Conservation (phyloP, 2,797 vertebrate species). For the Microtus agrestis region DNA sequence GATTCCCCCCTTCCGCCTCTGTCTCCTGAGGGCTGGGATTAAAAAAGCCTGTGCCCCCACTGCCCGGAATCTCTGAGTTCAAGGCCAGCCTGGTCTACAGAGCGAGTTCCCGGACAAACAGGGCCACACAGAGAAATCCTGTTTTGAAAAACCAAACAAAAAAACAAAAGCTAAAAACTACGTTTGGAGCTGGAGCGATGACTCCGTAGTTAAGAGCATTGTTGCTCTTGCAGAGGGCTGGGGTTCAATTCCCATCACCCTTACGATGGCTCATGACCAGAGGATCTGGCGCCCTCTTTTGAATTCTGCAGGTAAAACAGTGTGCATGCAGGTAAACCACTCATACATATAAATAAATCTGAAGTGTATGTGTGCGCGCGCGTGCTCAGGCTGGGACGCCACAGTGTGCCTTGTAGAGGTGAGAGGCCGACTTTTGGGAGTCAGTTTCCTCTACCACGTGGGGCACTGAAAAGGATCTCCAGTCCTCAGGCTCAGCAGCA, state of each 20-base stretch:
- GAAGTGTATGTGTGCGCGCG: neutral
- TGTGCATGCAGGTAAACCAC: neutral
- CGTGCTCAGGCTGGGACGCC: no score
- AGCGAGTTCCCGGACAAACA: neutral
- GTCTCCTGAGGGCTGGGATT: neutral
- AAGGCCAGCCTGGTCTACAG: neutral
- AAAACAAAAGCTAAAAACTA: neutral
- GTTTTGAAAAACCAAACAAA: neutral
- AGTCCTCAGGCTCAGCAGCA: no score
- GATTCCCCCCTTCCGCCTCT: neutral
- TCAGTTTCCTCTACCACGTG: neutral
- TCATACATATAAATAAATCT: neutral
- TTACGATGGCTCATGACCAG: neutral
- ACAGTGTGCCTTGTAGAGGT: neutral
- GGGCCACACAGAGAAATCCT: neutral
- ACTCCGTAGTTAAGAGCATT: neutral
- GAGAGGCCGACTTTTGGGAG: neutral
- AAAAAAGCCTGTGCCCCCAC: neutral
- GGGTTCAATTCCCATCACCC: no score
- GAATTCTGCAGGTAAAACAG: neutral
- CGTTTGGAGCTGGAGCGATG: neutral
- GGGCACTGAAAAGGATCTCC: neutral
- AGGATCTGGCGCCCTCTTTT: neutral
- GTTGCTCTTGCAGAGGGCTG: neutral
- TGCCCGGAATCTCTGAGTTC: neutral